phyloP scores from a whole-genome alignment of 2,113 vertebrate genomes.

The Cottus gobio region DNA sequence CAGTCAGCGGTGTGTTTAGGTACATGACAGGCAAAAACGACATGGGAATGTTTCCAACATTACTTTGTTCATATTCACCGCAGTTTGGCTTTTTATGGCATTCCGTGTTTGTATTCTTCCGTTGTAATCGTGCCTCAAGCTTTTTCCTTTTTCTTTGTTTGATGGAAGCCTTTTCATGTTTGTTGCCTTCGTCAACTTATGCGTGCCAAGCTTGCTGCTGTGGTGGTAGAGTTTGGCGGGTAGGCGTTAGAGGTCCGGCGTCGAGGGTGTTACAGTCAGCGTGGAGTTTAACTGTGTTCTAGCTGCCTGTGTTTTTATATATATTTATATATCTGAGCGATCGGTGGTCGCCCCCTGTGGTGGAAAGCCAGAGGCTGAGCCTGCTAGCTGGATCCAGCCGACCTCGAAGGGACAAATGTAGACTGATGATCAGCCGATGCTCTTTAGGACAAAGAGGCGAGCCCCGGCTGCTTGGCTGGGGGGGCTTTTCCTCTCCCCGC shows the following conservation, averaged over 20 bases:
- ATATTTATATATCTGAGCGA: slow-evolving; percentile 2
- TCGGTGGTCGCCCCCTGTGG: slow-evolving; percentile 5
- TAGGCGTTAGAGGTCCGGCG: slow-evolving; percentile 41
- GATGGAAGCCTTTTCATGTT: slow-evolving; percentile 27
- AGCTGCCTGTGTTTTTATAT: not conserved
- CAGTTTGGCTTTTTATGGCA: slow-evolving; percentile 37
- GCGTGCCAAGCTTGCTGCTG: slow-evolving; percentile 41
- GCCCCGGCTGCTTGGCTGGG: slow-evolving; percentile 58
- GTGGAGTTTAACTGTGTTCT: slow-evolving; percentile 20
- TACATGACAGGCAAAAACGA: slow-evolving; percentile 60
- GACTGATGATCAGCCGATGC: slow-evolving; percentile 73
- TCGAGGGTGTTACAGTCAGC: slow-evolving; percentile 45
- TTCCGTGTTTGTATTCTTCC: slow-evolving; percentile 18
- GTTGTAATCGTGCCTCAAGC: slow-evolving; percentile 5
- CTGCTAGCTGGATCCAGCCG: slow-evolving; percentile 41
- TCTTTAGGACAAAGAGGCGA: slow-evolving; percentile 81
- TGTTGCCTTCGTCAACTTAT: slow-evolving; percentile 54
- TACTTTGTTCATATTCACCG: slow-evolving; percentile 58
- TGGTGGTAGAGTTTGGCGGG: slow-evolving; percentile 33
- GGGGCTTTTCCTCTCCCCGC: slow-evolving; percentile 72
- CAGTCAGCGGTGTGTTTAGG: slow-evolving; percentile 52
- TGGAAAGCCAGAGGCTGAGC: slow-evolving; percentile 39
- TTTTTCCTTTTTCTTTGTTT: not conserved
- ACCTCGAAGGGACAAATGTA: slow-evolving; percentile 64
- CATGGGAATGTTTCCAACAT: slow-evolving; percentile 62